Conservation (phyloP, 2,888 invertebrate species). For the Stramonita haemastoma region DNA sequence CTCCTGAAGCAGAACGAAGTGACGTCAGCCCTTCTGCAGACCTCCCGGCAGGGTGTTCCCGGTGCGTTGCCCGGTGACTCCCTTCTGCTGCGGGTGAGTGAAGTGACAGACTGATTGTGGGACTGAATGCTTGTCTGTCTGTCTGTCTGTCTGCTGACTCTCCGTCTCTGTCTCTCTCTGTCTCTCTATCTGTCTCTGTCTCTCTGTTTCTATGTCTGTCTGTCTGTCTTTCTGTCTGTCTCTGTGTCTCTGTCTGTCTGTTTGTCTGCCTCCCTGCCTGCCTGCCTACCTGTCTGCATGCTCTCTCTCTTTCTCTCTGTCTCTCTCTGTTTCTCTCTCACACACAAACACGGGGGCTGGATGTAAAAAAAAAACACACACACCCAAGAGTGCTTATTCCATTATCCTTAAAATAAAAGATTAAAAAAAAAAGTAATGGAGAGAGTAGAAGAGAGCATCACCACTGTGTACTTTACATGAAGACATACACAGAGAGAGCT, state of each 20-base stretch:
- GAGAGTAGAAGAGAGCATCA: neutral
- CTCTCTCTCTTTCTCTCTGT: no score
- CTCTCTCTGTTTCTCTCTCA: no score
- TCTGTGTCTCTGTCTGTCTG: neutral
- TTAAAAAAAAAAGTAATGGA: neutral
- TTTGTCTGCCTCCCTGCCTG: no score
- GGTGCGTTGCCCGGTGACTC: neutral
- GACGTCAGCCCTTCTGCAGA: neutral
- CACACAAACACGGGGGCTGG: neutral
- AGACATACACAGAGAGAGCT: neutral
- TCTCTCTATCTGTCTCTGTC: neutral
- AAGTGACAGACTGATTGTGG: no score
- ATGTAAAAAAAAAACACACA: neutral
- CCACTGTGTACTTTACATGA: no score
- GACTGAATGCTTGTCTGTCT: neutral
- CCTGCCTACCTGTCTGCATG: no score
- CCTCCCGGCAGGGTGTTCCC: neutral
- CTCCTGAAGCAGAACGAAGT: neutral
- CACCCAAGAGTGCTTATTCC: no score
- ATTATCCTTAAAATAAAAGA: no score
- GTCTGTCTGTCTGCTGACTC: neutral
- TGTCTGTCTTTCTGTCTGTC: neutral
- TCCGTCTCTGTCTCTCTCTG: neutral
- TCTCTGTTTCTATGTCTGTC: neutral
- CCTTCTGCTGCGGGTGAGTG: slow-evolving; percentile 19